Percentiles rank a stretch among this genome's conserved stretches.
These are phyloP conservation scores for Polymixis lichenea DNA, from an alignment of 2,888 invertebrate species.

Conservation along the genomic window DNA sequence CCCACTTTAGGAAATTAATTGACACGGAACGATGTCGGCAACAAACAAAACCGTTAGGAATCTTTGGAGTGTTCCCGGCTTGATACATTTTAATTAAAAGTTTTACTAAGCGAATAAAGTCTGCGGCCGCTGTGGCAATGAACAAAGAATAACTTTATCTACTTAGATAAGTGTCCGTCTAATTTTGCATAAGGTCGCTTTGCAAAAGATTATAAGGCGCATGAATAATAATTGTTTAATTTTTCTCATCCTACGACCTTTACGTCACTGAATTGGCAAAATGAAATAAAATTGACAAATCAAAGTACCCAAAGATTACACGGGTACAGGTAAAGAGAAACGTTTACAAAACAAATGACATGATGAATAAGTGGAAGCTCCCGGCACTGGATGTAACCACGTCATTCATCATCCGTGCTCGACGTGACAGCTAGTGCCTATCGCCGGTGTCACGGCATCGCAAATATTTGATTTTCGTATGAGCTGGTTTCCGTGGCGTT, in stretches of 20 bases:
- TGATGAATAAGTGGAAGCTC: too few relatives aligned
- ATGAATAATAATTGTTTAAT: constrained; percentile 27
- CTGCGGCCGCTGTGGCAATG: constrained; percentile 76
- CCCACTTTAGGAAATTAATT: constrained; percentile 88
- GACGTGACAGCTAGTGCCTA: constrained; percentile 55
- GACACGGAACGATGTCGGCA: constrained; percentile 82
- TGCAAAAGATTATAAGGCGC: constrained; percentile 7
- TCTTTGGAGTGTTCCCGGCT: constrained; percentile 79
- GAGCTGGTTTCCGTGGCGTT: constrained; percentile 31
- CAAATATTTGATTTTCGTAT: constrained; percentile 53
- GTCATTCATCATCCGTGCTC: constrained; percentile 28
- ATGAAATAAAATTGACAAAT: neutral
- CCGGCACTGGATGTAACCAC: constrained; percentile 25
- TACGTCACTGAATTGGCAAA: neutral
- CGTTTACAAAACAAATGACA: constrained; percentile 7
- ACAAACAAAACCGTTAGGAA: constrained; percentile 82
- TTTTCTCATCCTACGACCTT: neutral
- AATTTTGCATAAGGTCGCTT: constrained; percentile 63
- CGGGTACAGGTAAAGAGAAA: constrained; percentile 4
- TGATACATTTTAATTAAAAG: constrained; percentile 89
- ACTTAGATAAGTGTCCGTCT: constrained; percentile 65
- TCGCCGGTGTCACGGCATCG: constrained; percentile 50
- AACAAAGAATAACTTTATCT: constrained; percentile 77
- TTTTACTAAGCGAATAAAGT: constrained; percentile 81
- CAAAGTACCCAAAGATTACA: neutral